A percentile compares a stretch with the other conserved stretches of the same genome.
These are phyloP conservation scores for Palythoa grandiflora DNA, from an alignment of 92 coral and sea anemone genomes.

Conservation along the genomic window DNA sequence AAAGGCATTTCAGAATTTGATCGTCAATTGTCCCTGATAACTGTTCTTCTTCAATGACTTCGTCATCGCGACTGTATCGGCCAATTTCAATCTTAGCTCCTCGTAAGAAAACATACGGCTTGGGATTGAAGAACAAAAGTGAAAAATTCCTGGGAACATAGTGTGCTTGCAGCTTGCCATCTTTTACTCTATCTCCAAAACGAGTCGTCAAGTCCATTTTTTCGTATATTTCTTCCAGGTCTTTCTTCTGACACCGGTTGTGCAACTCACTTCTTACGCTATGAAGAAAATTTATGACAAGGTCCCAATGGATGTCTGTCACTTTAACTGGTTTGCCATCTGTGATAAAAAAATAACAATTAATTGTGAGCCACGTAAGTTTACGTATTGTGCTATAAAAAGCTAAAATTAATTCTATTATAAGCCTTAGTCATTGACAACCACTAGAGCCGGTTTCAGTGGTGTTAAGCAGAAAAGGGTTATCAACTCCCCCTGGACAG, in stretches of 20 bases:
- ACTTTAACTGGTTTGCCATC: no score
- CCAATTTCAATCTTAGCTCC: constrained; percentile 85
- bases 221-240: constrained; percentile 23
- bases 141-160: constrained; percentile 72
- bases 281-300: no score
- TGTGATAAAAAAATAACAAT: no score
- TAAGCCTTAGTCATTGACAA: no score
- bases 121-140: constrained; percentile 63
- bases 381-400: no score
- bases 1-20: constrained; percentile 65
- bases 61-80: constrained; percentile 63
- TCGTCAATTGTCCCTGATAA: constrained; percentile 68
- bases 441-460: no score
- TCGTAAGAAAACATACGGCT: constrained; percentile 61
- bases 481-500: no score
- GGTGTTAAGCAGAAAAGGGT: no score
- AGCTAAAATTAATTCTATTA: no score
- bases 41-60: constrained; percentile 55
- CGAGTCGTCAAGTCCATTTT: constrained; percentile 57
- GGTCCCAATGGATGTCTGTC: no score
- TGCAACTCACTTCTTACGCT: constrained; percentile 39
- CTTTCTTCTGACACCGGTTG: neutral
- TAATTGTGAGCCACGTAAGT: no score
- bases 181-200: constrained; percentile 57
- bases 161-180: constrained; percentile 36